Evolutionary conservation across 2,888 invertebrate species (phyloP).

Genomic region (Caenorhabditis uteleia): DNA sequence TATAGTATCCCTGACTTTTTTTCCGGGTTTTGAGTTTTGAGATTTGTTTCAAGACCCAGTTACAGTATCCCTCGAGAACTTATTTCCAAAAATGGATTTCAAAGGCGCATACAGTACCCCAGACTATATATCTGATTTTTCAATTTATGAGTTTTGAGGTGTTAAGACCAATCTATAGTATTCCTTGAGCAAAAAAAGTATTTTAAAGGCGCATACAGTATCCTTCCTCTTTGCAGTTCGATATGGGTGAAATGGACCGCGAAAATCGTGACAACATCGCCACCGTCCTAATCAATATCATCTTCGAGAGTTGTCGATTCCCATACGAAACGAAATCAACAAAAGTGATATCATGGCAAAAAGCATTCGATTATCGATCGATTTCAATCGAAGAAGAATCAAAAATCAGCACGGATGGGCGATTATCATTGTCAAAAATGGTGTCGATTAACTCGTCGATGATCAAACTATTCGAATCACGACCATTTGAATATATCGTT

Average conservation of each 20-base stretch:
- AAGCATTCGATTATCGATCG: slow-evolving; percentile 52
- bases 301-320: slow-evolving; percentile 52
- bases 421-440: slow-evolving; percentile 53
- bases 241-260: slow-evolving; percentile 34
- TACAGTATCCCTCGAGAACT: too few relatives aligned
- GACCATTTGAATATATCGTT: slow-evolving; percentile 56
- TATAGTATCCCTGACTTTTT: too few relatives aligned
- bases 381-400: slow-evolving; percentile 57
- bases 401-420: slow-evolving; percentile 38
- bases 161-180: too few relatives aligned
- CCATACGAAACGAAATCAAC: slow-evolving; percentile 25
- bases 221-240: too few relatives aligned
- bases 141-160: too few relatives aligned
- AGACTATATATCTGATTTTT: too few relatives aligned
- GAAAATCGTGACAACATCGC: slow-evolving; percentile 38
- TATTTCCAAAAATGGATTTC: too few relatives aligned
- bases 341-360: slow-evolving; percentile 16
- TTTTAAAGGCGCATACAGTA: too few relatives aligned
- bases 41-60: too few relatives aligned
- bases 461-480: slow-evolving; percentile 30
- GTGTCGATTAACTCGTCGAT: slow-evolving; percentile 45
- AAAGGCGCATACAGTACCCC: background rate
- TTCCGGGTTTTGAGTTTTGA: too few relatives aligned
- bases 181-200: too few relatives aligned
- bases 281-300: slow-evolving; percentile 41